These are phyloP conservation scores for Barypeithes pellucidus DNA, from an alignment of 2,888 invertebrate species.

Conservation along the genomic window DNA sequence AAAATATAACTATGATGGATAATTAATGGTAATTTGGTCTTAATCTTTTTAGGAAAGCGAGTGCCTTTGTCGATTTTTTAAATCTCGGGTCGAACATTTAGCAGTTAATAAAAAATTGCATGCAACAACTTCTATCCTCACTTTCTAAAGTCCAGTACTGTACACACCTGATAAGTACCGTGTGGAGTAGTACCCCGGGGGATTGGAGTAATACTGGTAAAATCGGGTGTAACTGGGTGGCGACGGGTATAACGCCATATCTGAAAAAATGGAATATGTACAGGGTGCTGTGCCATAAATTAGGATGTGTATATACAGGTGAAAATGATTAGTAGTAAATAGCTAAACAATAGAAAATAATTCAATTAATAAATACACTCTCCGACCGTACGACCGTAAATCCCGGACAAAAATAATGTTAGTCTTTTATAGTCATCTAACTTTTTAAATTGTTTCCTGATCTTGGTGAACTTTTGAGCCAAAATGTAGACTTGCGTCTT, in stretches of 20 bases:
- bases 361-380: no score
- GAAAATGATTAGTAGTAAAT: neutral
- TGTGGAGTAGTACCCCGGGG: conserved; percentile 67
- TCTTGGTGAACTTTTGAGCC: no score
- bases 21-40: no score
- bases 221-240: conserved; percentile 77
- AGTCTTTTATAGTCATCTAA: no score
- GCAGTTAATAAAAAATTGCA: neutral
- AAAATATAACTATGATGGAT: no score
- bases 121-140: conserved; percentile 36
- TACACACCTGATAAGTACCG: conserved; percentile 68
- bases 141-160: conserved; percentile 31
- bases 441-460: no score
- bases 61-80: no score
- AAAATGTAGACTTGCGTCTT: no score
- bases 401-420: no score
- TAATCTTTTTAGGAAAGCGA: no score
- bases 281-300: conserved; percentile 40
- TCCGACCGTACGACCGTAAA: no score
- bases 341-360: no score
- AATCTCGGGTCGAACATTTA: neutral
- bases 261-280: conserved; percentile 68
- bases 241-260: conserved; percentile 76
- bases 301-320: conserved; percentile 1
- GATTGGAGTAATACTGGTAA: conserved; percentile 74